Evolutionary conservation across 1,140 invertebrate species (phyloP).

Genomic region (Lamellibrachia luymesi): DNA sequence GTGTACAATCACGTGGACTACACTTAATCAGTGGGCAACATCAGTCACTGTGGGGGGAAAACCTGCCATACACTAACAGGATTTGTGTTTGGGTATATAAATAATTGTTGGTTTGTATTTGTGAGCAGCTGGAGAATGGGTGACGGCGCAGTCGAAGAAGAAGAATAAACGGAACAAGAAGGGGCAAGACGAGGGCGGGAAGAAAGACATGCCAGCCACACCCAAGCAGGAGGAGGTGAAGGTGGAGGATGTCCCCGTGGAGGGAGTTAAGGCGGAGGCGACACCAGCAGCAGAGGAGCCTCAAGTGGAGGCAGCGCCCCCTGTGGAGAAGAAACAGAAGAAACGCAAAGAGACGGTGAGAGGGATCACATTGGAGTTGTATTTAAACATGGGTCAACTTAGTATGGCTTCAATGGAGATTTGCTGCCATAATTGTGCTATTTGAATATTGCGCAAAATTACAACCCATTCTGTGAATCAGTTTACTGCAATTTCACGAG

Average conservation of each 20-base stretch:
- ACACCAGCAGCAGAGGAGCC: neutral
- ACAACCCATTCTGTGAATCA: no score
- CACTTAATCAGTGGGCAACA: no score
- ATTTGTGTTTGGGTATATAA: no score
- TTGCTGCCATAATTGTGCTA: no score
- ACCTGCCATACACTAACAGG: no score
- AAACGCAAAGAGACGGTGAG: neutral
- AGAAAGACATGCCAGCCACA: neutral
- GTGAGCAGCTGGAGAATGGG: neutral
- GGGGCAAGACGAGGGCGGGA: neutral
- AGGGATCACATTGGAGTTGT: neutral
- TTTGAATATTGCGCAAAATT: no score
- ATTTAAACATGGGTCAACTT: no score
- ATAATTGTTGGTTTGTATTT: neutral
- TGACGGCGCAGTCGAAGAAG: constrained; percentile 13
- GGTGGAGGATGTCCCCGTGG: neutral
- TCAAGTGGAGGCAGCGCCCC: neutral
- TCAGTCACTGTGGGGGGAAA: no score
- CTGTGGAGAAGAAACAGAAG: constrained; percentile 7
- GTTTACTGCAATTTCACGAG: no score
- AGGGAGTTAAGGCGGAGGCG: neutral
- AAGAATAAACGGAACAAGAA: constrained; percentile 18
- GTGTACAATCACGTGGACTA: no score
- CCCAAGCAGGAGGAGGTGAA: neutral
- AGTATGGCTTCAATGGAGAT: no score